These are phyloP conservation scores for Nanorana parkeri DNA, from an alignment of 2,113 vertebrate species.

Conservation along the genomic window DNA sequence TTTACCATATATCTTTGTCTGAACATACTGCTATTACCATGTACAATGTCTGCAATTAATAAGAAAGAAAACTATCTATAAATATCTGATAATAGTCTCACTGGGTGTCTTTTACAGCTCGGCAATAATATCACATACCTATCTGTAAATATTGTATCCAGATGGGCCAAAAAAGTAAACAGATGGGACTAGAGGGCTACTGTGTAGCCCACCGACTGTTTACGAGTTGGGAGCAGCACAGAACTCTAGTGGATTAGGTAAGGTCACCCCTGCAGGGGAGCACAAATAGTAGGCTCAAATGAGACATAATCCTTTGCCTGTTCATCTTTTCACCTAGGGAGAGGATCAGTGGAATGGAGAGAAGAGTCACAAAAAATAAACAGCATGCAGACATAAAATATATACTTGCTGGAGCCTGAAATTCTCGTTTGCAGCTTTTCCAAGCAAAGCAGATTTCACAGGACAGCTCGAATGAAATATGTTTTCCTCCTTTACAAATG, in stretches of 20 bases:
- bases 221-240: constrained; percentile 34
- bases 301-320: constrained; percentile 55
- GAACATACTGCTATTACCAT: no score
- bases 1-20: no score
- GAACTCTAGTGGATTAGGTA: constrained; percentile 49
- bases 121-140: constrained; percentile 6
- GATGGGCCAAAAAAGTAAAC: constrained; percentile 34
- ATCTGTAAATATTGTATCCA: constrained; percentile 36
- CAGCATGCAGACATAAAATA: constrained; percentile 29
- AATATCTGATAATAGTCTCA: neutral
- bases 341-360: constrained; percentile 49
- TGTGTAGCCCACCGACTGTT: constrained; percentile 39
- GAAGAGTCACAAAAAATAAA: constrained; percentile 43
- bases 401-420: constrained; percentile 34
- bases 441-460: constrained; percentile 25
- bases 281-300: constrained; percentile 36
- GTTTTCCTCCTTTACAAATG: constrained; percentile 27
- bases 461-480: constrained; percentile 35
- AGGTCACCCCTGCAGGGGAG: constrained; percentile 45
- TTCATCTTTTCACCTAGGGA: constrained; percentile 48
- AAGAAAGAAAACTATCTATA: no score
- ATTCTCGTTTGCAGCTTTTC: constrained; percentile 44
- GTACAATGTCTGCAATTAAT: no score
- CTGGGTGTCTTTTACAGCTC: neutral
- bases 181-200: constrained; percentile 37